Percentiles rank a stretch among this genome's conserved stretches.
These are phyloP conservation scores for Phrynocephalus forsythii DNA, from an alignment of 2,797 vertebrate species.

Conservation along the genomic window DNA sequence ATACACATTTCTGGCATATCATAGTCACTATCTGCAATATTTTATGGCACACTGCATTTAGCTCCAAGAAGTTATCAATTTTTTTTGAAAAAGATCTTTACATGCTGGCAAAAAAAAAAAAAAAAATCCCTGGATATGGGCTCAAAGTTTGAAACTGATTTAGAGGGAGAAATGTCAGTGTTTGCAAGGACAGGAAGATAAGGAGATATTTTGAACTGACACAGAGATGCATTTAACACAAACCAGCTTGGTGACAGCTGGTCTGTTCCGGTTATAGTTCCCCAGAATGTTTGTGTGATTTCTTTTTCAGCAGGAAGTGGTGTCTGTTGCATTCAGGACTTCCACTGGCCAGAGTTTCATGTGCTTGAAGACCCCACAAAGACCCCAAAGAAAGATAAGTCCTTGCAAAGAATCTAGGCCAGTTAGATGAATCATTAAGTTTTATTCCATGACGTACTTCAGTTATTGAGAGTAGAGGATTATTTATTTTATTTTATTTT, in stretches of 20 bases:
- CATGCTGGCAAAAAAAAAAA: neutral
- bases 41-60: neutral
- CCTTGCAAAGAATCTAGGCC: too few relatives aligned
- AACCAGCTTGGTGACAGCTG: neutral
- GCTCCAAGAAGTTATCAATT: neutral
- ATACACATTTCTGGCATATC: neutral
- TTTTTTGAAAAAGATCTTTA: neutral
- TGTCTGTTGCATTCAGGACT: neutral
- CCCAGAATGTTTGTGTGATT: neutral
- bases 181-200: neutral
- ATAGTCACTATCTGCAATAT: neutral
- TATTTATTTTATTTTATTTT: too few relatives aligned
- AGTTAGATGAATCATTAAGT: neutral
- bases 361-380: neutral
- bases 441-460: neutral
- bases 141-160: neutral
- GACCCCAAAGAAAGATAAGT: neutral
- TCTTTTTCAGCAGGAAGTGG: neutral
- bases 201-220: neutral
- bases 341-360: neutral
- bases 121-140: neutral
- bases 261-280: neutral
- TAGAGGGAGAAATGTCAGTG: neutral
- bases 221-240: neutral
- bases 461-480: neutral